Base-by-base conservation (phyloP, 2,797 vertebrate genomes). In the Glyptemys insculpta region DNA sequence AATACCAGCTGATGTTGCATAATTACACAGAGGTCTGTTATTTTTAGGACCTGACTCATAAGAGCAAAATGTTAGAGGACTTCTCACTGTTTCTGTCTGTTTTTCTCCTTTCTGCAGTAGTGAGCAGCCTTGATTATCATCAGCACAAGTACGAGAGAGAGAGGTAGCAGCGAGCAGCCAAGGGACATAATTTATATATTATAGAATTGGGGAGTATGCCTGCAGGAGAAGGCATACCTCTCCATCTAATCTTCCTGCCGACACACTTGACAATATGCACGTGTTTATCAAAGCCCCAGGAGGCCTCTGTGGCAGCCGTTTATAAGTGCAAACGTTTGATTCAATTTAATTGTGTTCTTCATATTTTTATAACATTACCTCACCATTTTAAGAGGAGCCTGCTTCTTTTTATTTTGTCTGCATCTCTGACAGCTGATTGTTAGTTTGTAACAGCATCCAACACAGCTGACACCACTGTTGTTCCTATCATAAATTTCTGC, bases 181-280 rank as follows among this genome's bases (percentile, higher is more conserved):
- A 27, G 4, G 34, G 6, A 82, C 1, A 1, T 53, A 72, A 47
- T 53, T 68, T 81, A 86, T 23, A 79, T 5, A 0, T 49, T 0
- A 0, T 52, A 0, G 1, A 12, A 12, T 37, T 47, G 19, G 8
- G 79, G 50, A 37, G 7, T n/a, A 6, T 37, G 6, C 37, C 76
- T 49, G 54, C 72, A 12, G 6, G 50, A 74, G 14, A 90, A 87
- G 31, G 23, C 34, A 79, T 56, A 1, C 53, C 79, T 92, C 65
- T 3, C 25, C 44, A 2, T 72, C 59, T 90, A 52, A 86, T 92
- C 59, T 79, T 90, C 50, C 44, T 89, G 59, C 90, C 92, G 85
- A 92, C 57, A 96, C 96, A 97, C 95, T 96, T 98, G 96, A 96
- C 98, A 98, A 96, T 97, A 97, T 97, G 89, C 95, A 88, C 53